phyloP scores from a whole-genome alignment of 2,113 vertebrate genomes.

The Calypte anna region DNA sequence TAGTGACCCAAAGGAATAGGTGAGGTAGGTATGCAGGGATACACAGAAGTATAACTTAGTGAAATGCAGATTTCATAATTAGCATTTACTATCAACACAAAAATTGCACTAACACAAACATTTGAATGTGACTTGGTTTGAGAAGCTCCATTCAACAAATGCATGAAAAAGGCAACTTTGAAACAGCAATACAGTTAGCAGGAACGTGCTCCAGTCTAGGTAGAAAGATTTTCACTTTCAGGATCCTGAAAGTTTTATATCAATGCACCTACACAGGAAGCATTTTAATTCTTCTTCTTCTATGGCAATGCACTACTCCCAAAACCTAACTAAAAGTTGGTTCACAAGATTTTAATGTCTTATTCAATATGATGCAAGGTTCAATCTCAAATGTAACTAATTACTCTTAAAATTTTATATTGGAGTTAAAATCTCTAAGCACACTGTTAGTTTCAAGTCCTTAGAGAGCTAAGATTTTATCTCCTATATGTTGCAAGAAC shows the following conservation, averaged over 20 bases:
- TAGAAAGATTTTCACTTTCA: background rate
- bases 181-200: accelerated
- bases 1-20: background rate
- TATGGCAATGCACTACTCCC: background rate
- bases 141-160: background rate
- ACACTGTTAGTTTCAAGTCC: background rate
- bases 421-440: background rate
- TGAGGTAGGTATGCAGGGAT: background rate
- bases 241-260: background rate
- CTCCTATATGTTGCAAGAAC: background rate
- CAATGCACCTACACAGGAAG: background rate
- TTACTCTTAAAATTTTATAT: background rate
- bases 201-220: background rate
- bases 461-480: background rate
- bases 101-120: background rate
- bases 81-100: background rate
- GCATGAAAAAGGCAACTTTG: background rate
- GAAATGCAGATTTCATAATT: background rate
- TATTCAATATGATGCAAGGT: background rate
- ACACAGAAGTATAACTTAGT: background rate
- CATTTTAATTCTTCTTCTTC: background rate
- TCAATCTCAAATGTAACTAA: background rate
- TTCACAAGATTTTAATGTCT: background rate
- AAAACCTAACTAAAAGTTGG: background rate
- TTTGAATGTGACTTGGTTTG: background rate